A percentile compares a stretch with the other conserved stretches of the same genome.
These are phyloP conservation scores for Rhabdomys dilectus DNA, from an alignment of 2,113 vertebrate species.

Conservation along the genomic window DNA sequence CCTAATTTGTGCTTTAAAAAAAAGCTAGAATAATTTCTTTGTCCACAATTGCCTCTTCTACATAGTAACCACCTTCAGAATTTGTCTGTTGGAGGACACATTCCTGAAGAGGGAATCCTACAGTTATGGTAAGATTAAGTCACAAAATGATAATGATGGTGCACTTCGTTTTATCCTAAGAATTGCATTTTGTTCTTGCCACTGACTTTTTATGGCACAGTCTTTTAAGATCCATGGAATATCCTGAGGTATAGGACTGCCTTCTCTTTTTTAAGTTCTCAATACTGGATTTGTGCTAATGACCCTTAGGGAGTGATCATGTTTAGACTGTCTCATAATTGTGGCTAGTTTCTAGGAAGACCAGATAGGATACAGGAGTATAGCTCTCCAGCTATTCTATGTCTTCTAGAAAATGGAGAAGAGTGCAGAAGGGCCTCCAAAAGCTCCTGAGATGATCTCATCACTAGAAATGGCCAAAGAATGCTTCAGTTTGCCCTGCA, in stretches of 20 bases:
- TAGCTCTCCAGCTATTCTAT: background rate
- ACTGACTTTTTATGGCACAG: background rate
- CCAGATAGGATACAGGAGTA: background rate
- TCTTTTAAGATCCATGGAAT: background rate
- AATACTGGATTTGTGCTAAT: background rate
- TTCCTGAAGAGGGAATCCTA: background rate
- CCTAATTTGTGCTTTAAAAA: background rate
- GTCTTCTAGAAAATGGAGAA: background rate
- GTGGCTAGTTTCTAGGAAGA: background rate
- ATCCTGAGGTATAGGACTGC: background rate
- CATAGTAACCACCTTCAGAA: background rate
- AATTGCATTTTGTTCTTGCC: background rate
- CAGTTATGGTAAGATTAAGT: background rate
- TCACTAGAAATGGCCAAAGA: background rate
- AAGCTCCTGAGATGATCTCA: background rate
- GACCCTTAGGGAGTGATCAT: background rate
- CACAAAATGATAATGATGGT: background rate
- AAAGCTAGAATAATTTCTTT: background rate
- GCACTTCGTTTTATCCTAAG: background rate
- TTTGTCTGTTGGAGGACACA: background rate
- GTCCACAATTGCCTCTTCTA: background rate
- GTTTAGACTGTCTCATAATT: background rate
- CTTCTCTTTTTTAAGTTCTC: background rate
- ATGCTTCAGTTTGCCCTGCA: background rate
- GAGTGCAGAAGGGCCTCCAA: background rate